These are phyloP conservation scores for Ptilorrhoa leucosticta DNA, from an alignment of 2,113 vertebrate species.

Conservation along the genomic window DNA sequence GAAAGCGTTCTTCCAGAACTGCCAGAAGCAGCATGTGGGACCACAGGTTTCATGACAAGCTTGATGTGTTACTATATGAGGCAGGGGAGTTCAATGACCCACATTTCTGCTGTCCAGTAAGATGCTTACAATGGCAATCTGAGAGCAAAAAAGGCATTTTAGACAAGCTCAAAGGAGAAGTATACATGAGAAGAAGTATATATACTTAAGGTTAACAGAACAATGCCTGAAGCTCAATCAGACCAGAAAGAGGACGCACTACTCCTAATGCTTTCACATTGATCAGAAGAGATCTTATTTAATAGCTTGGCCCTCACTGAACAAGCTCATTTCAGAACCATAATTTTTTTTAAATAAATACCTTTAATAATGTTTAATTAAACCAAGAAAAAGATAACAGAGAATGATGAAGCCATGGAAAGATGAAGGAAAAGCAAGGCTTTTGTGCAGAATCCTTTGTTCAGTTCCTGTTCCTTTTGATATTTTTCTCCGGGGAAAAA, in stretches of 20 bases:
- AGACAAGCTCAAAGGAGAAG: not conserved
- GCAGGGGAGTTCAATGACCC: not conserved
- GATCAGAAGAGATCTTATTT: not conserved
- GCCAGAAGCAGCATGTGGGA: not conserved
- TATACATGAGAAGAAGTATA: not conserved
- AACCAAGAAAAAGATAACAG: not conserved
- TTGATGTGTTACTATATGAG: not conserved
- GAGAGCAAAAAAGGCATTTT: not conserved
- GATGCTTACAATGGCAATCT: not conserved
- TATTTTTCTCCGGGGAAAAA: not conserved
- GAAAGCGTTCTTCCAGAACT: not conserved
- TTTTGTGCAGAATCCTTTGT: not conserved
- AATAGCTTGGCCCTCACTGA: not conserved
- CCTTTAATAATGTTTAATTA: not conserved
- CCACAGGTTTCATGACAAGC: not conserved
- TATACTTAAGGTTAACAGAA: not conserved
- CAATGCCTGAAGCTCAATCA: not conserved
- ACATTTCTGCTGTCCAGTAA: not conserved
- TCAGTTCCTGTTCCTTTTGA: not conserved
- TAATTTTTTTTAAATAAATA: not conserved
- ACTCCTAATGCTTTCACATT: not conserved
- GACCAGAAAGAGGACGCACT: not conserved
- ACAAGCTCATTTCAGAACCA: rapidly evolving
- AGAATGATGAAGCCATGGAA: not conserved
- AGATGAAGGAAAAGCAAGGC: not conserved